Evolutionary conservation across 2,113 vertebrate genomes (phyloP), one percentile per base, ranked within the genome.

Genomic region (Reinhardtius hippoglossoides): DNA sequence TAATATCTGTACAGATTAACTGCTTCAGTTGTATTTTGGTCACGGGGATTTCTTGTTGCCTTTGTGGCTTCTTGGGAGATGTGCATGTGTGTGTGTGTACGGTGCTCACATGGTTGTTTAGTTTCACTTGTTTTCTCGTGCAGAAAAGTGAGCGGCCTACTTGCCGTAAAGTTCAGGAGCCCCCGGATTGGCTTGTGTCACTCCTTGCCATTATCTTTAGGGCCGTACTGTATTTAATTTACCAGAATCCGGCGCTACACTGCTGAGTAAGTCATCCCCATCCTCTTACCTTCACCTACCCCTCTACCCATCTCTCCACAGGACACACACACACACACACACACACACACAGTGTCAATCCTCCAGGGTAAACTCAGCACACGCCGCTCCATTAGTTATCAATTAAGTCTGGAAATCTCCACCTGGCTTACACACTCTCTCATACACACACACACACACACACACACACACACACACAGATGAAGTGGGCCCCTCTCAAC

Each of bases 321-420:
- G 86, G 81, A 74, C 59, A 70, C 72, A 63, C 58, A 42, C 68
- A 58, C 56, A 58, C 64, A 70, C 21, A 82, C 56, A 58, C 64
- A 70, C 21, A 82, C 62, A 74, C 74, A 68, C 6, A 54, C 63
- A 61, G 70, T 77, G 84, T 85, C 87, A 83, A 82, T 88, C 81
- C 93, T 92, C 93, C 78, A 67, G 93, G 93, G 93, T 91, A 90
- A 93, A 92, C 86, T 89, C 92, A 85, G 90, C 91, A 91, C 93
- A 94, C 76, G 81, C 90, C 83, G 92, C 92, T 94, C 93, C 91
- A 94, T 95, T 94, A 95, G 93, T 94, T 95, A 95, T 95, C 94
- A 95, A 94, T 95, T 95, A 94, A 90, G 89, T 93, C 92, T 91
- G 89, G 91, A 93, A 93, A 91, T 92, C 91, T 93, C 90, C 92